Conservation (phyloP, 2,113 vertebrate genomes). For the Chunga burmeisteri region DNA sequence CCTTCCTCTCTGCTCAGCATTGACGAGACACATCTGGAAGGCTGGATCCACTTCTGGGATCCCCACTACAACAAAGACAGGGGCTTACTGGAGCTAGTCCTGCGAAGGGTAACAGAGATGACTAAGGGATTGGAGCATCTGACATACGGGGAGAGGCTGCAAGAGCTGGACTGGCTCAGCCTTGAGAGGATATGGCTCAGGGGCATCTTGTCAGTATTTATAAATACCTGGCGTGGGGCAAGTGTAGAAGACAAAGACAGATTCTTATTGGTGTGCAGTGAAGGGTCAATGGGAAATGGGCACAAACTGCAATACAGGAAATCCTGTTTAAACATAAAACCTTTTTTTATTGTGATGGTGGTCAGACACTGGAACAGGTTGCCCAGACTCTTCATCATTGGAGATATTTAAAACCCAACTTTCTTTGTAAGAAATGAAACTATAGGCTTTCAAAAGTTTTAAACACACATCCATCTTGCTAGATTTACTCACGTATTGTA, state of each 20-base stretch:
- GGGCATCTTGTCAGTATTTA: background rate
- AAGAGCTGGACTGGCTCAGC: background rate
- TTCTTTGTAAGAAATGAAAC: background rate
- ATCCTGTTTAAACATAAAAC: background rate
- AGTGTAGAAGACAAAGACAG: background rate
- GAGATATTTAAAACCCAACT: background rate
- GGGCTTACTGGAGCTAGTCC: background rate
- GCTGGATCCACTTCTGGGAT: background rate
- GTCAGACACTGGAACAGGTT: background rate
- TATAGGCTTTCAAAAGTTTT: background rate
- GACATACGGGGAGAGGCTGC: background rate
- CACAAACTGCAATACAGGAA: background rate
- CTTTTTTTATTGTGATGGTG: background rate
- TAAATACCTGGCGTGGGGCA: background rate
- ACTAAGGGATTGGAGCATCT: background rate
- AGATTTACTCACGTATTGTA: background rate
- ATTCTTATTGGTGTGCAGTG: background rate
- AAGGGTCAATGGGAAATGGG: background rate
- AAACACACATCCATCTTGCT: background rate
- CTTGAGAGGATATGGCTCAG: background rate
- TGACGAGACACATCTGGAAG: background rate
- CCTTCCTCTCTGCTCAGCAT: background rate
- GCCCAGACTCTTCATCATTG: background rate
- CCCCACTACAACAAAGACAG: background rate
- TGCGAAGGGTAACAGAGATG: background rate